Evolutionary conservation across 1,140 invertebrate genomes (phyloP).

Genomic region (Ericerus pela): DNA sequence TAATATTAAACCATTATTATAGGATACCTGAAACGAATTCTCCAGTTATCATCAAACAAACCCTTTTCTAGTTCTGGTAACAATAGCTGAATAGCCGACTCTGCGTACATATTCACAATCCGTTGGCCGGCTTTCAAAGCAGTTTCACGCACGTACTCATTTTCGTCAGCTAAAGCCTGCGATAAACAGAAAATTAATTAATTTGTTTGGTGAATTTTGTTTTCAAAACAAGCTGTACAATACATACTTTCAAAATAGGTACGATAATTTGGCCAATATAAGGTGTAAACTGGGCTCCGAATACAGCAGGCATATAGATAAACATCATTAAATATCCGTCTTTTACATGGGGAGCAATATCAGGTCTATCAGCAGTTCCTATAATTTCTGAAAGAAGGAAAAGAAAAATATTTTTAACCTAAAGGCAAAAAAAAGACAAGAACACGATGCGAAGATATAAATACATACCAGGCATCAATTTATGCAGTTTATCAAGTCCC

Average conservation of each 20-base stretch:
- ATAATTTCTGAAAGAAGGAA: constrained; percentile 62
- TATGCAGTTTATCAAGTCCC: constrained; percentile 85
- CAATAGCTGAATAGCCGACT: constrained; percentile 83
- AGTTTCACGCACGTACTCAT: constrained; percentile 95
- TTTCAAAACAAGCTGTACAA: neutral
- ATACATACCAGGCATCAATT: constrained; percentile 74
- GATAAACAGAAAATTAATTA: constrained; percentile 18
- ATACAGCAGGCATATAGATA: constrained; percentile 96
- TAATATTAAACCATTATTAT: no score
- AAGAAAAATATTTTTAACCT: constrained; percentile 3
- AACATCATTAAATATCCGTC: constrained; percentile 99
- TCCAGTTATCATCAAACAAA: constrained; percentile 94
- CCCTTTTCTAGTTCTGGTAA: constrained; percentile 88
- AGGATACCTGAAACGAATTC: constrained; percentile 69
- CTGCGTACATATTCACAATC: constrained; percentile 92
- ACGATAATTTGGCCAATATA: constrained; percentile 97
- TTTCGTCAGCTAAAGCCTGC: constrained; percentile 90
- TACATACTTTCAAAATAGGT: constrained; percentile 72
- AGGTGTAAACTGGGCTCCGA: constrained; percentile 84
- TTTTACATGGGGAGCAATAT: constrained; percentile 93
- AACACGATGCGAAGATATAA: neutral
- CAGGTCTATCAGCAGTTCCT: constrained; percentile 77
- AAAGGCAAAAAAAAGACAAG: neutral
- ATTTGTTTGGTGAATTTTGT: neutral
- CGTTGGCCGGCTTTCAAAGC: constrained; percentile 90